Evolutionary conservation across 2,113 vertebrate genomes (phyloP), one percentile per base, ranked within the genome.

Genomic region (Aegotheles bennettii): DNA sequence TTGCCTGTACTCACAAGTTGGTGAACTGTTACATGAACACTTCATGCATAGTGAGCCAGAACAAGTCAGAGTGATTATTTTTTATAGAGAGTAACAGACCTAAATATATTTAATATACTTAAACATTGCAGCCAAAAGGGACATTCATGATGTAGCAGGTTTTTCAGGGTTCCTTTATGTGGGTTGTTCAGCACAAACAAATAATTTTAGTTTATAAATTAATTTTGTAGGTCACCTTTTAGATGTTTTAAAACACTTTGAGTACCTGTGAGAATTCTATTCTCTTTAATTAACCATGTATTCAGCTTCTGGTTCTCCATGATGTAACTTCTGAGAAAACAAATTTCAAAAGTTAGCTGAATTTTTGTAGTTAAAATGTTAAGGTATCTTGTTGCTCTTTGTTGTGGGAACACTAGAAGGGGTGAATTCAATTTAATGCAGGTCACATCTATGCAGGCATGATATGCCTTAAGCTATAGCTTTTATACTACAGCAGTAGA

Each of bases 201-300:
- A 87, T 78, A 35, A 16, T 56, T 94, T 50, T 48, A 3, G 10
- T 75, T 89, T 81, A 51, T 51, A 51, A 79, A 92, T 47, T 45
- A 6, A 3, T 82, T 86, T 85, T 82, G 28, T 54, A 75, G 65
- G 45, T 96, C 87, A 87, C 53, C 56, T 85, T 91, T 94, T 70
- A 85, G 38, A 68, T 90, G 84, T 75, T 84, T 95, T 84, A 92
- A 89, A 84, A 63, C 65, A 87, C n/a, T 75, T 84, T 16, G 35
- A 18, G 15, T 75, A 29, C 24, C 68, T n/a, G 23, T 7, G 21
- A 83, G 80, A 90, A 83, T 82, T 82, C 59, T 68, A 8, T 86
- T 88, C n/a, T 81, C 42, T 77, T 92, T 89, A 90, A 70, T 89
- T 94, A 94, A 71, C 68, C 69, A 75, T 93, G 89, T 93, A 40